These are phyloP conservation scores for Bungarus multicinctus DNA, from an alignment of 2,113 vertebrate species.

Conservation along the genomic window DNA sequence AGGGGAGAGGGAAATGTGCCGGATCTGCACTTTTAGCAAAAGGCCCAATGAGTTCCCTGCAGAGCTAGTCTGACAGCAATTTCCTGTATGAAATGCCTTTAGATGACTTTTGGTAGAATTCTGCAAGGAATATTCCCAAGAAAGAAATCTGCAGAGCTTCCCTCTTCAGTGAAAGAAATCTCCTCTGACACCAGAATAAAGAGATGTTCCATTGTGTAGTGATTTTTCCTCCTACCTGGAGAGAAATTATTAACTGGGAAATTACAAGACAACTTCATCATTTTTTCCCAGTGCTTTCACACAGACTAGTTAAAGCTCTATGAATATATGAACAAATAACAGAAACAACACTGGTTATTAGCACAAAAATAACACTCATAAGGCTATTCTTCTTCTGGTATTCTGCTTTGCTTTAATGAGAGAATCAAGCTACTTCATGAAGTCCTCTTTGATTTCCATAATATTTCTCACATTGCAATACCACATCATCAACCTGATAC, in stretches of 20 bases:
- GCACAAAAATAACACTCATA: not conserved
- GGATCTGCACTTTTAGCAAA: conserved; percentile 54
- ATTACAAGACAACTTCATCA: rapidly evolving
- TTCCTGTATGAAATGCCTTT: not conserved
- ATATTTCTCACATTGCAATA: not conserved
- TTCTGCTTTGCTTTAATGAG: not conserved
- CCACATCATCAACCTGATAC: not conserved
- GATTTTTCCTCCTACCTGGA: not conserved
- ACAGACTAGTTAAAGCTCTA: not conserved
- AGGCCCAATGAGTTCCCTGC: conserved; percentile 51
- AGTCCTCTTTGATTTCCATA: not conserved
- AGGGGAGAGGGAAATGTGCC: conserved; percentile 51
- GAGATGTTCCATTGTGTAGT: rapidly evolving
- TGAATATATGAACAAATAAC: not conserved
- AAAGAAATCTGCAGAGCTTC: not conserved
- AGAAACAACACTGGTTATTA: rapidly evolving
- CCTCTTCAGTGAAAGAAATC: not conserved
- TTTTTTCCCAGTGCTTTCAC: rapidly evolving
- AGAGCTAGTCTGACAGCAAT: not conserved
- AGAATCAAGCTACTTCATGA: not conserved
- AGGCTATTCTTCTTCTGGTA: not conserved
- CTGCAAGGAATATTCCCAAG: not conserved
- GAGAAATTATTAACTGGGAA: not conserved
- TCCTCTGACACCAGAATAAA: rapidly evolving
- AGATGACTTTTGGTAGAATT: conserved; percentile 11